Evolutionary conservation across 2,113 vertebrate species (phyloP).

Genomic region (Colius striatus): DNA sequence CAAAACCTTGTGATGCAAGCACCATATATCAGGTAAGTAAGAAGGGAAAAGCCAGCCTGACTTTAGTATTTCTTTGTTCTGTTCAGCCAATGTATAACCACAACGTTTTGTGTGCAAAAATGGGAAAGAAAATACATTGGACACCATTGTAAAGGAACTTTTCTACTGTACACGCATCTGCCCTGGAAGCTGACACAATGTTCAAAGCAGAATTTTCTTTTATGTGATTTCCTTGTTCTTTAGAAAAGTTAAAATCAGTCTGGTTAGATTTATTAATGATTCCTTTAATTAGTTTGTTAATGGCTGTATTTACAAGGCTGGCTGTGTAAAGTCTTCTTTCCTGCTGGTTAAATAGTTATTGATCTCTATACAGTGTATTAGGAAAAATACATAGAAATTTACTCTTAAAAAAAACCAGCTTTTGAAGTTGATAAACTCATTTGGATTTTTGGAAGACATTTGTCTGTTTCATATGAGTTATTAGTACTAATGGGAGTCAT

Average conservation of each 20-base stretch:
- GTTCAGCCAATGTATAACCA: not conserved
- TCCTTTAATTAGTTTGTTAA: conserved; percentile 50
- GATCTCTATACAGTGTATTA: not conserved
- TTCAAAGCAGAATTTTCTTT: not conserved
- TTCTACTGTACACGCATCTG: not conserved
- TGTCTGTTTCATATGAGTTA: not conserved
- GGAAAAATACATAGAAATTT: not conserved
- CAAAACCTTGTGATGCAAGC: not conserved
- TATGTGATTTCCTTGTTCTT: not conserved
- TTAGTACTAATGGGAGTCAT: not conserved
- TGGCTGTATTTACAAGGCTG: not conserved
- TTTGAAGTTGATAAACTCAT: not conserved
- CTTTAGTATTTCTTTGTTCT: not conserved
- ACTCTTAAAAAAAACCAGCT: not conserved
- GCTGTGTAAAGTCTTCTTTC: not conserved
- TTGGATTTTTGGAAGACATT: not conserved
- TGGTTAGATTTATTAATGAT: conserved; percentile 9
- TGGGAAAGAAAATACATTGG: not conserved
- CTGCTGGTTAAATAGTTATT: not conserved
- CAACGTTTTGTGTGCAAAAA: not conserved
- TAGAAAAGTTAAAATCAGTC: conserved; percentile 12
- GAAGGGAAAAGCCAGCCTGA: not conserved
- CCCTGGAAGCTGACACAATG: not conserved
- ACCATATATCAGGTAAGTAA: not conserved
- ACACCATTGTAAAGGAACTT: not conserved